Evolutionary conservation across 2,888 invertebrate species (phyloP), one percentile per base, ranked within the genome.

Genomic region (Axea sp.): DNA sequence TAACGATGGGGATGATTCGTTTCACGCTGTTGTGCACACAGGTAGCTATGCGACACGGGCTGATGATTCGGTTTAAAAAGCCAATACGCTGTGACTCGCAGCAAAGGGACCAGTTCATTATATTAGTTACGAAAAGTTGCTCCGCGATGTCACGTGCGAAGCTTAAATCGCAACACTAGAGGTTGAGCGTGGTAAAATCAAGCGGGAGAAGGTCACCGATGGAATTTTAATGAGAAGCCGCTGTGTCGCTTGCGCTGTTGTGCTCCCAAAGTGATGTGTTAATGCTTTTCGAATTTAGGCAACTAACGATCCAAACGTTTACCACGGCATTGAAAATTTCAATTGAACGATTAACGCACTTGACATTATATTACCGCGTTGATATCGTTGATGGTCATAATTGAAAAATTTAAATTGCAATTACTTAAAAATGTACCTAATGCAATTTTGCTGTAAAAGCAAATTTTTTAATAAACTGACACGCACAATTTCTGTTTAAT

Each of bases 201-300:
- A 53, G 57, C 60, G 75, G 49, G 77, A 78, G 59, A 75, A 75
- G 69, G 69, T 62, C 72, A 77, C 75, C 80, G 78, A 82, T 81
- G 84, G 84, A 83, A 84, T 84, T 84, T 84, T 84, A 84, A 84
- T 84, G 83, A 84, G 83, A 80, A 67, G 76, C 51, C 80, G 77
- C 81, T 81, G 77, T 81, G 78, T 80, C 80, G 80, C 76, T 77
- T 73, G 30, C 22, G 43, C 76, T 76, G 81, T 81, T 82, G 65
- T 79, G 78, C 80, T 80, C 60, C 64, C 74, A 74, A 77, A 80
- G 79, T 78, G 83, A 83, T 80, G 81, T 81, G 79, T 80, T 82
- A 82, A 83, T 83, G 82, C 78, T 77, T 81, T 79, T 81, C 78
- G 78, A 82, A 80, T 81, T 81, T 80, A 79, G 77, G 71, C 72